phyloP scores from a whole-genome alignment of 2,797 vertebrate genomes.

The Squalus acanthias region DNA sequence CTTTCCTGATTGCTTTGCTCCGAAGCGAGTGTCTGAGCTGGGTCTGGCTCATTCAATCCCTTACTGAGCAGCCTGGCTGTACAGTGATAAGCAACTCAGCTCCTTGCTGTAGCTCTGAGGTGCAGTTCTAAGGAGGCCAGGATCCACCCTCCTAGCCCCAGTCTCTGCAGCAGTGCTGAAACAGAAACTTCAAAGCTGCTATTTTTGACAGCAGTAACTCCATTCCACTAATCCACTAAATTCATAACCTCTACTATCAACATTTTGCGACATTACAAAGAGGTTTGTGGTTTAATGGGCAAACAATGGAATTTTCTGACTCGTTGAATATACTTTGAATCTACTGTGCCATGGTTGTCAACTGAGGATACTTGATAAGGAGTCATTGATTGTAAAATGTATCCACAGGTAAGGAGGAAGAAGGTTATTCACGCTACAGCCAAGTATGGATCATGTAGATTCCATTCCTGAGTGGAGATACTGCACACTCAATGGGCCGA shows the following conservation, averaged over 20 bases:
- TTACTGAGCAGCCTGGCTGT: background rate
- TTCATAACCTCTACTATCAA: background rate
- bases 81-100: background rate
- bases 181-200: background rate
- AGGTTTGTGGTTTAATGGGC: background rate
- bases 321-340: background rate
- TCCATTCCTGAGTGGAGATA: background rate
- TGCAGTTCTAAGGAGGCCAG: background rate
- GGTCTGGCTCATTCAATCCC: background rate
- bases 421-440: background rate
- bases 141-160: background rate
- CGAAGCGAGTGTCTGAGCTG: background rate
- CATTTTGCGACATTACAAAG: background rate
- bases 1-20: background rate
- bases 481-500: background rate
- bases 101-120: background rate
- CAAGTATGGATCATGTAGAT: background rate
- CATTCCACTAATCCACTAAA: background rate
- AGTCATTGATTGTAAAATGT: background rate
- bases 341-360: background rate
- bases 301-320: background rate
- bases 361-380: background rate
- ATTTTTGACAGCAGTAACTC: background rate
- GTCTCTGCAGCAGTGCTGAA: background rate
- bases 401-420: background rate